phyloP scores from a whole-genome alignment of 2,113 vertebrate species.

The mouse (Mus musculus) region GRCm39 chr2:174116501-174117000 shows the following conservation, averaged over 20 bases:
- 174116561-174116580: background rate
- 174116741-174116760: background rate
- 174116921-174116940: background rate
- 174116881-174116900: too few species aligned
- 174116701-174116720: background rate
- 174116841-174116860: background rate
- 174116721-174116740: background rate
- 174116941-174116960: rapidly evolving
- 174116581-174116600: background rate
- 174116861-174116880: background rate
- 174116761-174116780: background rate
- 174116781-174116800: background rate
- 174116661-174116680: background rate
- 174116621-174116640: background rate
- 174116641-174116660: background rate
- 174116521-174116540: background rate
- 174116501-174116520: background rate
- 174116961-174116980: background rate
- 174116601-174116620: background rate
- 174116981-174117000: background rate
- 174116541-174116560: background rate
- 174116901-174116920: background rate
- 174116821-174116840: background rate
- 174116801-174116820: background rate
- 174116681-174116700: background rate